Evolutionary conservation across 2,113 vertebrate species (phyloP).

Genomic region (Poeciliopsis occidentalis): DNA sequence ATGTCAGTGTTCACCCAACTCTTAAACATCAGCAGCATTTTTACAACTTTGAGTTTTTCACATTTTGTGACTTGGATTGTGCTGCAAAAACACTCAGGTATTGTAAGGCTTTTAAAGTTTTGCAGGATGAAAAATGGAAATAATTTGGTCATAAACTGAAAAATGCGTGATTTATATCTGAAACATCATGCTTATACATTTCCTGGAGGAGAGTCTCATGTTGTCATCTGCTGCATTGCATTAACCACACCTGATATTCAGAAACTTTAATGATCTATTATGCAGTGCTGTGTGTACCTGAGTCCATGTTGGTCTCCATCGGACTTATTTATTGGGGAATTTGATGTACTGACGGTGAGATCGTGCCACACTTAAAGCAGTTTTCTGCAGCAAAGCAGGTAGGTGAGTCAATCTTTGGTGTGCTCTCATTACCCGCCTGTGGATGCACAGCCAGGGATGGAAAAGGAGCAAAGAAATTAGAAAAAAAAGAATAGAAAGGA

Average conservation of each 20-base stretch:
- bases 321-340: slow-evolving; percentile 18
- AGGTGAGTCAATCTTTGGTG: slow-evolving; percentile 61
- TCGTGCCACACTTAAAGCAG: slow-evolving; percentile 37
- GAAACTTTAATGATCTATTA: neutral
- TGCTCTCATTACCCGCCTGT: slow-evolving; percentile 65
- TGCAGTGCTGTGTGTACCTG: slow-evolving; percentile 14
- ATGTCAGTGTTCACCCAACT: no score
- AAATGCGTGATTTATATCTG: neutral
- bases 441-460: slow-evolving; percentile 43
- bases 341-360: slow-evolving; percentile 30
- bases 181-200: neutral
- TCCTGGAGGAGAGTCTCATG: neutral
- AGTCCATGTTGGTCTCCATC: slow-evolving; percentile 11
- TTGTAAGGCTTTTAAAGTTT: neutral
- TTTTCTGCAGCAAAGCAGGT: slow-evolving; percentile 41
- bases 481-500: slow-evolving; percentile 1
- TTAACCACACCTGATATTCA: neutral
- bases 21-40: no score
- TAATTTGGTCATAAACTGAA: neutral
- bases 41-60: neutral
- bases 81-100: neutral
- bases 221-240: neutral
- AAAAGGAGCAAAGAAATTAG: neutral
- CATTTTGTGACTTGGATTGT: neutral
- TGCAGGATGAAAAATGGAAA: neutral